These are phyloP conservation scores for Clarias macrocephalus DNA, from an alignment of 2,113 vertebrate genomes.

Conservation along the genomic window DNA sequence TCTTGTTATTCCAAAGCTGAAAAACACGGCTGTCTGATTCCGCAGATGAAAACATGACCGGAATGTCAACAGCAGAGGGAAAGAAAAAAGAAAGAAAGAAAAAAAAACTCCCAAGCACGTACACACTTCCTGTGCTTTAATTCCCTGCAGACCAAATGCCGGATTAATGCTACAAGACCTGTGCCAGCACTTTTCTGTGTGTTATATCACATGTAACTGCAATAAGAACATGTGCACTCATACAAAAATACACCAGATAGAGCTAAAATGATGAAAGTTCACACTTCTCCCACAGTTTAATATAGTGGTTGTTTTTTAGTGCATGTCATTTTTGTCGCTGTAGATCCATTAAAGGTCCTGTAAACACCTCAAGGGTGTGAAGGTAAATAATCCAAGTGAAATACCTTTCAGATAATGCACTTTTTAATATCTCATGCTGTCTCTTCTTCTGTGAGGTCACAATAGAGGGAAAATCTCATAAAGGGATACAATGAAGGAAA, in stretches of 20 bases:
- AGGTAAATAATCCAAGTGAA: too few relatives aligned
- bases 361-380: too few relatives aligned
- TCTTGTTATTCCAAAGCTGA: not conserved
- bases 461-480: too few relatives aligned
- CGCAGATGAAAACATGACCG: not conserved
- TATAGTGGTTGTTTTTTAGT: too few relatives aligned
- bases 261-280: not conserved
- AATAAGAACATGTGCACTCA: not conserved
- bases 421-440: too few relatives aligned
- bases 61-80: not conserved
- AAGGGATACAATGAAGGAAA: too few relatives aligned
- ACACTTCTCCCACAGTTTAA: not conserved
- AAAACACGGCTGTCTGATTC: not conserved
- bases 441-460: too few relatives aligned
- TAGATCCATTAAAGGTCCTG: too few relatives aligned
- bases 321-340: too few relatives aligned
- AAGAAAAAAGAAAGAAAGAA: not conserved
- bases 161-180: not conserved
- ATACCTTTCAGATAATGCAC: too few relatives aligned
- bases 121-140: not conserved
- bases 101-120: not conserved
- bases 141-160: not conserved
- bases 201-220: not conserved
- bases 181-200: not conserved
- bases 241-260: not conserved